phyloP scores from a whole-genome alignment of 2,113 vertebrate species.

The Silurus asotus region DNA sequence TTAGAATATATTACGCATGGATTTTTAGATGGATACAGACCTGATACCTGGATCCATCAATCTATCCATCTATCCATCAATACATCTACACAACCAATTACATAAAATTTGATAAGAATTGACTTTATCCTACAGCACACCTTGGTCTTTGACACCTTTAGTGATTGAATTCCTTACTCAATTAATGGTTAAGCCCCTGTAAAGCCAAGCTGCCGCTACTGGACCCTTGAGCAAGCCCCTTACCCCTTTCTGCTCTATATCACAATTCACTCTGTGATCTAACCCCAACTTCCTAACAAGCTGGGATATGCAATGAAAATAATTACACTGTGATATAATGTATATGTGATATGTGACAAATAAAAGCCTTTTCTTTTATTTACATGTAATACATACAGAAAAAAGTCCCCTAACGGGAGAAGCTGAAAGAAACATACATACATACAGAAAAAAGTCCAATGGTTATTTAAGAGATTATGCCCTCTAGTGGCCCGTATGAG shows the following conservation, averaged over 20 bases:
- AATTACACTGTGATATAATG: no score
- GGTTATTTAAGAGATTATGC: not conserved
- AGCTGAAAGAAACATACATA: no score
- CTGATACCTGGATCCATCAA: not conserved
- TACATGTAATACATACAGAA: no score
- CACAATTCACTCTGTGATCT: no score
- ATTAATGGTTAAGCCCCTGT: no score
- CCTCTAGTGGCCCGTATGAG: constrained; percentile 19
- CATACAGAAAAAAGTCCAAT: not conserved
- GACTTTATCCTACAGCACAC: not conserved
- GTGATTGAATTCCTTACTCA: not conserved
- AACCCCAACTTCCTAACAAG: no score
- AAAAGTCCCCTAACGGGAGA: no score
- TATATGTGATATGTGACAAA: no score
- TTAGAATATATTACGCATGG: not conserved
- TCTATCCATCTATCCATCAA: not conserved
- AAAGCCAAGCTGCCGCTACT: no score
- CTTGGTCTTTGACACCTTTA: not conserved
- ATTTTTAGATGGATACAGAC: not conserved
- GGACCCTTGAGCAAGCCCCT: no score
- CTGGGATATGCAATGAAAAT: no score
- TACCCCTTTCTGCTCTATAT: no score
- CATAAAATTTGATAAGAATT: not conserved
- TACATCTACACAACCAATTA: not conserved
- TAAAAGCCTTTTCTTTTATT: not conserved